Conservation (phyloP, 2,113 vertebrate species). For the Heterocephalus glaber region DNA sequence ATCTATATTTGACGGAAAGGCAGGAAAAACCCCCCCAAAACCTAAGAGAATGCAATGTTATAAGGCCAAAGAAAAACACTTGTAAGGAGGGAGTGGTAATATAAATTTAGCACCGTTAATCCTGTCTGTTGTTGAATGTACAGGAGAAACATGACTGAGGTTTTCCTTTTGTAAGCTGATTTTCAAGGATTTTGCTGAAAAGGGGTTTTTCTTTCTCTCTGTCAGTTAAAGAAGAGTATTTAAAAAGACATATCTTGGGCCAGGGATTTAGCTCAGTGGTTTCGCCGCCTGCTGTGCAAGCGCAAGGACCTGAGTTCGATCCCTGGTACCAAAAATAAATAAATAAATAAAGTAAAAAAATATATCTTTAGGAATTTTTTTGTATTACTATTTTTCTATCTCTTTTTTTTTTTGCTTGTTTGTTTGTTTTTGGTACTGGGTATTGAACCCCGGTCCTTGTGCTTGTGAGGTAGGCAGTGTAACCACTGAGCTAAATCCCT, state of each 20-base stretch:
- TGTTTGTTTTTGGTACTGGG: no score
- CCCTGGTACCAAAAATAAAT: no score
- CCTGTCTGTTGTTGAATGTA: not conserved
- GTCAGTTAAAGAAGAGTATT: not conserved
- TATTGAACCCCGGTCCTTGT: no score
- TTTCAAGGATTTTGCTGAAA: slow-evolving; percentile 36
- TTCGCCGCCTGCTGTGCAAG: no score
- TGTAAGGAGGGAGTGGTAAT: not conserved
- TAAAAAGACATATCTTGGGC: no score
- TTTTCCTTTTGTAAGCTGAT: not conserved
- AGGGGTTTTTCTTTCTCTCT: not conserved
- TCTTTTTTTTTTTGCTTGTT: no score
- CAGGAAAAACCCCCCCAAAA: not conserved
- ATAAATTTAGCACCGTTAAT: not conserved
- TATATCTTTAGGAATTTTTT: not conserved
- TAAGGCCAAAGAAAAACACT: not conserved
- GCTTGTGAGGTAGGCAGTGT: no score
- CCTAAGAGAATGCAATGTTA: not conserved
- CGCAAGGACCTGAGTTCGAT: no score
- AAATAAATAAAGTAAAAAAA: no score
- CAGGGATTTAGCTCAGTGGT: no score
- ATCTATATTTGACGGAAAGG: not conserved
- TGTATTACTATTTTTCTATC: not conserved
- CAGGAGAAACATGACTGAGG: not conserved
- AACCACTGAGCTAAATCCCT: no score